Conservation (phyloP, 2,888 invertebrate species). For the Epinotia ramella region DNA sequence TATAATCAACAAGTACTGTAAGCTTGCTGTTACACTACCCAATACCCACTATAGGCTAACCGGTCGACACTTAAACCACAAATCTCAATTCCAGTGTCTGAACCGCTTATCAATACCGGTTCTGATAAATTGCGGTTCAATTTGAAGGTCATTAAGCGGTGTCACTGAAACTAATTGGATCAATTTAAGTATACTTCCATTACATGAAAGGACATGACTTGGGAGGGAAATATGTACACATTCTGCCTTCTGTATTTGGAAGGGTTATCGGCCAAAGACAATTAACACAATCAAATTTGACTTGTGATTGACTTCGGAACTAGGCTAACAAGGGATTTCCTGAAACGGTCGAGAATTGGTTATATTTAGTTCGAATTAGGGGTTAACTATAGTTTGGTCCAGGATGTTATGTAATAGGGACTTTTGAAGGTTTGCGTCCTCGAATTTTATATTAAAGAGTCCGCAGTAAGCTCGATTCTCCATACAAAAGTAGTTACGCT, state of each 20-base stretch:
- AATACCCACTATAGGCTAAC: too few species aligned
- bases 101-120: constrained; percentile 3
- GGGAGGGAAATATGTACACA: neutral
- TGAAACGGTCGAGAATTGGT: constrained; percentile 7
- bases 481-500: too few species aligned
- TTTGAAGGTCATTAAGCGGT: constrained; percentile 17
- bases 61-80: neutral
- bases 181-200: constrained; percentile 5
- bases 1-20: too few species aligned
- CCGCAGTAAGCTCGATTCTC: too few species aligned
- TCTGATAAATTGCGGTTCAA: constrained; percentile 25
- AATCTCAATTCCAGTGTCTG: neutral
- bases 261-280: constrained; percentile 7
- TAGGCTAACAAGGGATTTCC: constrained; percentile 23
- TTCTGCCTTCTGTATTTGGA: neutral
- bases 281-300: constrained; percentile 37
- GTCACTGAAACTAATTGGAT: constrained; percentile 25
- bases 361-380: constrained; percentile 4
- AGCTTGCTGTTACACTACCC: too few species aligned
- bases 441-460: too few species aligned
- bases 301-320: constrained; percentile 34
- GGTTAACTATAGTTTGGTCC: constrained; percentile 6
- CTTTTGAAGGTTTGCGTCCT: neutral
- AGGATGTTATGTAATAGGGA: neutral
- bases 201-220: neutral